phyloP scores from a whole-genome alignment of 2,888 invertebrate genomes.

The Melanchra persicariae region DNA sequence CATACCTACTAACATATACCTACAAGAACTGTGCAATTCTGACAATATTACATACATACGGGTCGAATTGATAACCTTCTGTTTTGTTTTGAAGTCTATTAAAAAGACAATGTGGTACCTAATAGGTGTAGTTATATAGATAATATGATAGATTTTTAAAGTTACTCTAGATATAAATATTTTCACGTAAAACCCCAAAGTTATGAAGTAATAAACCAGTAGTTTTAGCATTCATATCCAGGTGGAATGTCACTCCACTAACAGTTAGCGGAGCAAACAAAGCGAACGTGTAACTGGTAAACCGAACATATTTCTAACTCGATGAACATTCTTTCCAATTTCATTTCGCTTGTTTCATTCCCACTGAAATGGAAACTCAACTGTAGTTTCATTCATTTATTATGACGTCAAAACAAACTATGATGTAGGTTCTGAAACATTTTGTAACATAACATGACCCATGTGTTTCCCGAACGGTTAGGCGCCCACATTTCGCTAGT shows the following conservation, averaged over 20 bases:
- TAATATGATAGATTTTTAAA: background rate
- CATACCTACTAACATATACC: too few relatives aligned
- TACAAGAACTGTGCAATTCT: too few relatives aligned
- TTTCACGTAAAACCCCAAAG: constrained; percentile 9
- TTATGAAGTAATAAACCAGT: constrained; percentile 27
- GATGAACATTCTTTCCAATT: constrained; percentile 73
- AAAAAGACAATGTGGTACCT: too few relatives aligned
- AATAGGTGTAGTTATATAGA: too few relatives aligned
- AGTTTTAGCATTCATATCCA: constrained; percentile 31
- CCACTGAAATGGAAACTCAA: constrained; percentile 52
- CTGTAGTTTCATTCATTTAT: constrained; percentile 57
- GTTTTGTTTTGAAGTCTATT: too few relatives aligned
- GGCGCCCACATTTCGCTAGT: background rate
- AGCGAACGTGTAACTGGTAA: constrained; percentile 69
- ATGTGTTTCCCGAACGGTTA: background rate
- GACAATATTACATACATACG: too few relatives aligned
- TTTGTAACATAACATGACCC: constrained; percentile 12
- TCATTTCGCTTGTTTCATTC: constrained; percentile 63
- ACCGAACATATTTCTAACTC: constrained; percentile 73
- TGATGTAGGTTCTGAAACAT: constrained; percentile 35
- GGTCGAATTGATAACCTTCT: too few relatives aligned
- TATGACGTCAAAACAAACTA: constrained; percentile 36
- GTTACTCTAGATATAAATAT: background rate
- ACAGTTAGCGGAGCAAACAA: constrained; percentile 67
- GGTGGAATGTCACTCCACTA: constrained; percentile 55